Evolutionary conservation across 2,888 invertebrate genomes (phyloP), one percentile per base, ranked within the genome.

Genomic region (Tetranychus piercei): DNA sequence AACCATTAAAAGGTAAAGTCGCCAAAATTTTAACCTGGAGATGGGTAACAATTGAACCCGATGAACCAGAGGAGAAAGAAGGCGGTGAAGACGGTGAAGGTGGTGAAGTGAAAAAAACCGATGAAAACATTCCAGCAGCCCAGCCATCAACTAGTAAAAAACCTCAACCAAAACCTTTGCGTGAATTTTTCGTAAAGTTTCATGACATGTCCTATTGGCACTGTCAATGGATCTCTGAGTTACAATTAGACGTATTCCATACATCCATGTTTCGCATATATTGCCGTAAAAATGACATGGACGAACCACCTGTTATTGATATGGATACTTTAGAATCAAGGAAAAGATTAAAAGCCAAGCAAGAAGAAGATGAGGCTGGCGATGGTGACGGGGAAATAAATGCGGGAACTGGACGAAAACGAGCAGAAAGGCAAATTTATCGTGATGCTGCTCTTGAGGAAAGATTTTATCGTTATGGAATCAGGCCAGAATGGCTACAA

Each of bases 161-260:
- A 75, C 72, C 72, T 73, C 79, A 79, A 64, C 87, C 81, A 3
- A 81, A 90, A 0, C 85, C 87, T n/a, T 34, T 75, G 44, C 85
- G 97, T 2, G 96, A 99, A 84, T 97, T 93, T 83, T 97, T 97
- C 81, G 91, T 99, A 76, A 97, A 97, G 83, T 99, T 95, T 94
- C 88, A 88, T 76, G 95, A 95, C 77, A 88, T 89, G 84, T 96
- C 96, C 0, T 95, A 95, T 82, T 99, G 99, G 99, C 93, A 97
- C 80, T 97, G 96, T 81, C 89, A 89, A 78, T 99, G 99, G 97
- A 89, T 97, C 65, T 88, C 91, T 0, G 97, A 99, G 83, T 82
- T 95, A 74, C 88, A 94, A 86, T 83, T 96, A 82, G 95, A 96
- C 80, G 95, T 95, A 1, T 92, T 92, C 83, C 95, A 96, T 84